These are phyloP conservation scores for Fragum sueziense DNA, from an alignment of 2,888 invertebrate species.

Conservation along the genomic window DNA sequence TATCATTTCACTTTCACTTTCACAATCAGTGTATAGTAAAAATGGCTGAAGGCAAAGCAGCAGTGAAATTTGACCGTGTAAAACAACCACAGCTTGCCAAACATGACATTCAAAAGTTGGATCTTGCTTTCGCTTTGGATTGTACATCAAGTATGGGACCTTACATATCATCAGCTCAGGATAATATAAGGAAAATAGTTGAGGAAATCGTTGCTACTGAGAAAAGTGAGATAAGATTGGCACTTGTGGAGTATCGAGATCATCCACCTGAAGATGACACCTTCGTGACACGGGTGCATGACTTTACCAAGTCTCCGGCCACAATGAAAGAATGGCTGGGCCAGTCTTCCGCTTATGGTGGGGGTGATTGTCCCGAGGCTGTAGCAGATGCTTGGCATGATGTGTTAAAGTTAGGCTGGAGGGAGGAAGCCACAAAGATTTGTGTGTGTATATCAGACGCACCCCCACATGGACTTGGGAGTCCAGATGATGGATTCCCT, in stretches of 20 bases:
- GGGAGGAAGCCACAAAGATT: slow-evolving; percentile 75
- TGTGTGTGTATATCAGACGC: slow-evolving; percentile 79
- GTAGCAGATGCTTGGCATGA: slow-evolving; percentile 78
- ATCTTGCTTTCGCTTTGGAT: slow-evolving; percentile 79
- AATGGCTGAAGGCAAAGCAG: not conserved
- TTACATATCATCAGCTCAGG: slow-evolving; percentile 73
- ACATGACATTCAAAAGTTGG: slow-evolving; percentile 72
- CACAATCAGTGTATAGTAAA: too few species aligned
- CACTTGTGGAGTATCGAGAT: slow-evolving; percentile 79
- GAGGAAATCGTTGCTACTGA: slow-evolving; percentile 76
- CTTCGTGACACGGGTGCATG: slow-evolving; percentile 75
- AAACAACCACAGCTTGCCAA: slow-evolving; percentile 61
- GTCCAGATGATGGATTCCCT: slow-evolving; percentile 70
- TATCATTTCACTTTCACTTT: too few species aligned
- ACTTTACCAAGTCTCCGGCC: slow-evolving; percentile 74
- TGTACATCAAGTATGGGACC: slow-evolving; percentile 78
- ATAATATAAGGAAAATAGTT: slow-evolving; percentile 75
- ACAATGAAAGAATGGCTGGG: slow-evolving; percentile 76
- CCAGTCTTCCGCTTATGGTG: slow-evolving; percentile 71
- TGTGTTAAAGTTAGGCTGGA: slow-evolving; percentile 75
- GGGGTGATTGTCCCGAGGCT: slow-evolving; percentile 78
- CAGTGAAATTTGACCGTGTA: slow-evolving; percentile 14
- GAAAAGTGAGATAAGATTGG: slow-evolving; percentile 74
- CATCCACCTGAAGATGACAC: slow-evolving; percentile 76
- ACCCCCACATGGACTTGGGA: slow-evolving; percentile 76